Evolutionary conservation across 2,113 vertebrate species (phyloP), one percentile per base, ranked within the genome.

Genomic region (Phalacrocorax aristotelis): DNA sequence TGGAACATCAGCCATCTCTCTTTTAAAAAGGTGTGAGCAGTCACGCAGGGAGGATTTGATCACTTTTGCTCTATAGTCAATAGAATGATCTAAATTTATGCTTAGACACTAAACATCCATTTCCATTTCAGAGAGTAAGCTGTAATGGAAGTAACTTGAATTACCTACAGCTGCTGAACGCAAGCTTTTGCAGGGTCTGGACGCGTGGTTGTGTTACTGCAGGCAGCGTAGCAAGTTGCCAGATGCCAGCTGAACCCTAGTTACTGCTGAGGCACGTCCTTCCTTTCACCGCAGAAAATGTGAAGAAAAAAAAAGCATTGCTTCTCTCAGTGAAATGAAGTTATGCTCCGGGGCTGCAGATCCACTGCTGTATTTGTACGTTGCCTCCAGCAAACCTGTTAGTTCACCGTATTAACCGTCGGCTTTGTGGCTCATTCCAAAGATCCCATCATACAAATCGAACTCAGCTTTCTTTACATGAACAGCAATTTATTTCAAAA

Each of bases 401-500:
- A 36, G 30, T 78, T 66, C 68, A 81, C 13, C 55, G 61, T 36
- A 77, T 58, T 46, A 88, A 81, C 48, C 21, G 69, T 32, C 5
- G 3, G 58, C 44, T 86, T 57, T 30, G 49, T 32, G 49, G 55
- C 46, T 74, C 60, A 38, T 19, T 65, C 61, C 44, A 36, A 83
- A 77, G 40, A 79, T 10, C 18, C 27, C 52, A 44, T 20, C 27
- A 84, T 40, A 78, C 90, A 95, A 87, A 55, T 42, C 61, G 74
- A 83, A 84, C 68, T 49, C 79, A 20, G 25, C 29, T 83, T 74
- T 87, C 61, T 94, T 93, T 96, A 94, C 57, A 65, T 94, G 93
- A 96, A 94, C 48, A 79, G 69, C 44, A 92, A 97, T 98, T 98
- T 98, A 98, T 98, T 98, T 98, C 97, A 98, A 98, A 98, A 98